Conservation (phyloP, 2,888 invertebrate species). For the Julus scanicus region DNA sequence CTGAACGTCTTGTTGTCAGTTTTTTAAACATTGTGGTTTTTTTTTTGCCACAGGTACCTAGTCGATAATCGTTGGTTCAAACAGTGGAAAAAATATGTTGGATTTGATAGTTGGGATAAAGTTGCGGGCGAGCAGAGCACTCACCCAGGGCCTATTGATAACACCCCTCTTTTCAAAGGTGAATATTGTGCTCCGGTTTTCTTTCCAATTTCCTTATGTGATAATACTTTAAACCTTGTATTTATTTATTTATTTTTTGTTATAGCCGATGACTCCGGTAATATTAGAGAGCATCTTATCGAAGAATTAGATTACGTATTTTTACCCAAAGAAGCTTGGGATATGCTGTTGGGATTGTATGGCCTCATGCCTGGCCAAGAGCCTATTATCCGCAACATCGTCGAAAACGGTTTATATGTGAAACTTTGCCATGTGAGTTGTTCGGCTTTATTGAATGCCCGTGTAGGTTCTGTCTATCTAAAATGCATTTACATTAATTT, state of each 20-base stretch:
- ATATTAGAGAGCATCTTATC: conserved; percentile 67
- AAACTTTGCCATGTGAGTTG: conserved; percentile 66
- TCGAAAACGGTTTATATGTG: conserved; percentile 67
- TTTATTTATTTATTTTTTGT: background rate
- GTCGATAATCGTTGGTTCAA: conserved; percentile 68
- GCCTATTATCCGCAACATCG: conserved; percentile 67
- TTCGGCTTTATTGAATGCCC: background rate
- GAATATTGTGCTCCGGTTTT: background rate
- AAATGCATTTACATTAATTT: background rate
- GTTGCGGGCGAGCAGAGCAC: conserved; percentile 63
- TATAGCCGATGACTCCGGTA: conserved; percentile 60
- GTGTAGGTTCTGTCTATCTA: background rate
- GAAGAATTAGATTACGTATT: conserved; percentile 69
- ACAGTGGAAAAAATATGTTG: conserved; percentile 68
- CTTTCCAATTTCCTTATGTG: background rate
- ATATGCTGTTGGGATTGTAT: conserved; percentile 66
- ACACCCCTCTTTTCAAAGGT: conserved; percentile 66
- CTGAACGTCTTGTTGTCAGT: background rate
- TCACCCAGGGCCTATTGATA: conserved; percentile 68
- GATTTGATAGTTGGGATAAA: conserved; percentile 66
- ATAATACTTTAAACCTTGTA: background rate
- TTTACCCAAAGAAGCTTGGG: conserved; percentile 68
- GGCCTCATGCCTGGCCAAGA: conserved; percentile 64
- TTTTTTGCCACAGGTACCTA: conserved; percentile 65
- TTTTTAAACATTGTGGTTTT: conserved; percentile 11